These are phyloP conservation scores for Orthosia cruda DNA, from an alignment of 2,888 invertebrate genomes.

Conservation along the genomic window DNA sequence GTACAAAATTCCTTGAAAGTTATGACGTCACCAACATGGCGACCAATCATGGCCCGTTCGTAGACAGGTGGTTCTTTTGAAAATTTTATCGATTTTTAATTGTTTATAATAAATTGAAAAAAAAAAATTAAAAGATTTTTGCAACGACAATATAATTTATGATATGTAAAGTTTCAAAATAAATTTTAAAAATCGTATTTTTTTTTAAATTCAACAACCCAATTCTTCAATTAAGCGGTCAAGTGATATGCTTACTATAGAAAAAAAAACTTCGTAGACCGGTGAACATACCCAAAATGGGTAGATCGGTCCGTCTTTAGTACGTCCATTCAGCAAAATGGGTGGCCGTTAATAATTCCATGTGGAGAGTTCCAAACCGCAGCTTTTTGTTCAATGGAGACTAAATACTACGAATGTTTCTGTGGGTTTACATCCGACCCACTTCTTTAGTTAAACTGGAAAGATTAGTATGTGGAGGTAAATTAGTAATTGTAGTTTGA, in stretches of 20 bases:
- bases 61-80: too few relatives aligned
- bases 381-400: conserved; percentile 30
- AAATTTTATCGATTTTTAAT: too few relatives aligned
- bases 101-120: too few relatives aligned
- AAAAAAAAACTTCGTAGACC: not conserved
- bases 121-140: too few relatives aligned
- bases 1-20: too few relatives aligned
- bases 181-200: too few relatives aligned
- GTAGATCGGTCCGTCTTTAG: conserved; percentile 10
- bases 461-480: not conserved
- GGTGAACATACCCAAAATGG: not conserved
- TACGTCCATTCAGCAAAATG: conserved; percentile 33
- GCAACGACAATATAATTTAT: too few relatives aligned
- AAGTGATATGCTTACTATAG: not conserved
- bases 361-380: conserved; percentile 14
- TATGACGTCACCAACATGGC: too few relatives aligned
- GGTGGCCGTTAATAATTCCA: conserved; percentile 35
- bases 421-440: not conserved
- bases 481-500: not conserved
- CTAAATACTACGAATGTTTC: conserved; percentile 11
- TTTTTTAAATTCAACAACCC: too few relatives aligned
- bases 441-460: not conserved
- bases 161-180: too few relatives aligned
- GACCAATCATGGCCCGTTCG: too few relatives aligned
- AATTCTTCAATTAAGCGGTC: not conserved